Evolutionary conservation across 2,113 vertebrate species (phyloP).

Genomic region (Nannobrachium achirus): DNA sequence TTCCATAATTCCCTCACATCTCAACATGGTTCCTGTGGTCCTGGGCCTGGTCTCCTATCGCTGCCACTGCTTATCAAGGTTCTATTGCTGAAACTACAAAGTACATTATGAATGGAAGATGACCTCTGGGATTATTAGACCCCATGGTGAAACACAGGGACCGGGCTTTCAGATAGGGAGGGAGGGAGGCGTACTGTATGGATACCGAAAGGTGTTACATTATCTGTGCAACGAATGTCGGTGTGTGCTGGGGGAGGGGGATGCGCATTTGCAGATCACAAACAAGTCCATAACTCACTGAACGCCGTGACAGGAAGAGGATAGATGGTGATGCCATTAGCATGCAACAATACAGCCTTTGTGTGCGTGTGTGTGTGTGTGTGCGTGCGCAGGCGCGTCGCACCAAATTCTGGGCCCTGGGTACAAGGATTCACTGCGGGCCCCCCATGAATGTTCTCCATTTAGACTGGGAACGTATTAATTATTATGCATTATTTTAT

Average conservation of each 20-base stretch:
- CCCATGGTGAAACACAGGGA: too few species aligned
- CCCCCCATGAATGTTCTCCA: too few species aligned
- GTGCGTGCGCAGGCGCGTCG: background rate
- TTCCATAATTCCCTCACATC: slow-evolving; percentile 14
- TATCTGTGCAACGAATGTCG: too few species aligned
- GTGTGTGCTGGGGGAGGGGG: too few species aligned
- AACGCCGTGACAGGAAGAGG: slow-evolving; percentile 47
- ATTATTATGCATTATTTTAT: too few species aligned
- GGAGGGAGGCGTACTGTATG: too few species aligned
- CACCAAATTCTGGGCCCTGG: too few species aligned
- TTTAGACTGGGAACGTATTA: too few species aligned
- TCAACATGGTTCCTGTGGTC: background rate
- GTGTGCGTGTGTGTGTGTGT: slow-evolving; percentile 7
- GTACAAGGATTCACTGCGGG: too few species aligned
- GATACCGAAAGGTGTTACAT: too few species aligned
- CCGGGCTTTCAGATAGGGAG: background rate
- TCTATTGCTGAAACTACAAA: background rate
- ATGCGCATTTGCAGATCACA: slow-evolving; percentile 11
- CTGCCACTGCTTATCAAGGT: slow-evolving; percentile 1
- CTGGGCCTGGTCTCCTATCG: background rate
- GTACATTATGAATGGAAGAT: background rate
- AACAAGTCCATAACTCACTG: slow-evolving; percentile 41
- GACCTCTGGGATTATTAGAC: background rate
- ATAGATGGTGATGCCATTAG: slow-evolving; percentile 54
- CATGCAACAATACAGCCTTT: slow-evolving; percentile 16